Evolutionary conservation across 2,888 invertebrate genomes (phyloP).

Genomic region (Diarsia mendica): DNA sequence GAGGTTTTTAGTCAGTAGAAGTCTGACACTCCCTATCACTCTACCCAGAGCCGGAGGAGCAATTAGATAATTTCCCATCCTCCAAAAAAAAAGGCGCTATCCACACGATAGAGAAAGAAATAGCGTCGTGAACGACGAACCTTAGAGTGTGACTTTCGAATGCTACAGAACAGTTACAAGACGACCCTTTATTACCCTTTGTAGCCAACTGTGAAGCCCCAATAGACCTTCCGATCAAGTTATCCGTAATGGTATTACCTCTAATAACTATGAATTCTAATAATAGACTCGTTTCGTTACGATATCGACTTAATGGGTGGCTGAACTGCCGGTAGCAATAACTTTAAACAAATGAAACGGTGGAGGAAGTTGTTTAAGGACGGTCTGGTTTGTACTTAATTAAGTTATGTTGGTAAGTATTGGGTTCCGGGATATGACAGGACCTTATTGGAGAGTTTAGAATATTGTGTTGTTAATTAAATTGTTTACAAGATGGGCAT

Average conservation of each 20-base stretch:
- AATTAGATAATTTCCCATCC: too few relatives aligned
- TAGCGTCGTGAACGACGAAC: background rate
- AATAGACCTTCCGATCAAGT: conserved; percentile 56
- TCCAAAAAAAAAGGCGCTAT: too few relatives aligned
- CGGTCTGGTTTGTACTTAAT: conserved; percentile 9
- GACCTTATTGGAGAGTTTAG: background rate
- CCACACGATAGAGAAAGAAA: background rate
- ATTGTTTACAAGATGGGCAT: too few relatives aligned
- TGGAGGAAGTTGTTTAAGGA: conserved; percentile 9
- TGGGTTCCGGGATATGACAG: background rate
- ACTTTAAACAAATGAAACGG: conserved; percentile 35
- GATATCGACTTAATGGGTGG: conserved; percentile 38
- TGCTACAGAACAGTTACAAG: conserved; percentile 62
- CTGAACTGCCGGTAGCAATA: conserved; percentile 29
- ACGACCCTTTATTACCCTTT: conserved; percentile 68
- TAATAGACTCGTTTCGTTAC: conserved; percentile 41
- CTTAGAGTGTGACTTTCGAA: conserved; percentile 67
- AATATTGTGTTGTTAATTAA: background rate
- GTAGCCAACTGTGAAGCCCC: conserved; percentile 69
- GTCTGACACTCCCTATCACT: too few relatives aligned
- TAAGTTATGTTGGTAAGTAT: conserved; percentile 12
- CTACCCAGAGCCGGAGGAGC: too few relatives aligned
- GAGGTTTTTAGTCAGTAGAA: too few relatives aligned
- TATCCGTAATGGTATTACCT: conserved; percentile 52
- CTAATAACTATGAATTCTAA: conserved; percentile 53